phyloP scores from a whole-genome alignment of 2,797 vertebrate genomes.

The Diplodus puntazzo region DNA sequence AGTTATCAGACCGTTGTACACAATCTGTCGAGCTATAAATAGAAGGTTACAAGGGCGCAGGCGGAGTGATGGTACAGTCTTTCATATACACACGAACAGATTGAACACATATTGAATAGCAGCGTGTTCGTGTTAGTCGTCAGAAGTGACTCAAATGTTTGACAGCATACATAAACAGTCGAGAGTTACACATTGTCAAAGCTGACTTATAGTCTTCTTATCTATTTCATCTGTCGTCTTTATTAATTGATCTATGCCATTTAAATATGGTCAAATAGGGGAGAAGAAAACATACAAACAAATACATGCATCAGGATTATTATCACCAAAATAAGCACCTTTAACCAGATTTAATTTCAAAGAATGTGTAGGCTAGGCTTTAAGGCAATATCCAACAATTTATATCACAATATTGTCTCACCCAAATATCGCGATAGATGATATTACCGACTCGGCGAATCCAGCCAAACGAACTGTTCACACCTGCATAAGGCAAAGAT shows the following conservation, averaged over 20 bases:
- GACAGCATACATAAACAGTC: background rate
- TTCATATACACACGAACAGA: constrained; percentile 33
- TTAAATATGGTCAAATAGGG: background rate
- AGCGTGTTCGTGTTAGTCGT: constrained; percentile 6
- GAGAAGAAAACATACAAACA: background rate
- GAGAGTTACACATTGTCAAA: background rate
- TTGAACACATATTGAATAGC: constrained; percentile 26
- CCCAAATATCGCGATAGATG: too few species aligned
- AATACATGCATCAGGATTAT: background rate
- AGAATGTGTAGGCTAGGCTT: too few species aligned
- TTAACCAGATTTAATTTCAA: too few species aligned
- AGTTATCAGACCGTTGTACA: constrained; percentile 52
- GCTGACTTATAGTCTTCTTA: background rate
- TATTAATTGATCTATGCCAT: background rate
- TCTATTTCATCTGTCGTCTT: background rate
- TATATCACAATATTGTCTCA: too few species aligned
- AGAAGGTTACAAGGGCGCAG: constrained; percentile 37
- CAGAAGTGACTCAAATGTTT: background rate
- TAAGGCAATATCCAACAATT: too few species aligned
- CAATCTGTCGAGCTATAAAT: constrained; percentile 64
- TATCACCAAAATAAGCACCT: too few species aligned
- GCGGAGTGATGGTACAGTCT: constrained; percentile 10
- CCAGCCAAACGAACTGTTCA: too few species aligned
- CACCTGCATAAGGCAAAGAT: too few species aligned
- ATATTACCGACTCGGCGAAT: too few species aligned